Conservation (phyloP, 2,113 vertebrate species). For the Eclectus roratus region DNA sequence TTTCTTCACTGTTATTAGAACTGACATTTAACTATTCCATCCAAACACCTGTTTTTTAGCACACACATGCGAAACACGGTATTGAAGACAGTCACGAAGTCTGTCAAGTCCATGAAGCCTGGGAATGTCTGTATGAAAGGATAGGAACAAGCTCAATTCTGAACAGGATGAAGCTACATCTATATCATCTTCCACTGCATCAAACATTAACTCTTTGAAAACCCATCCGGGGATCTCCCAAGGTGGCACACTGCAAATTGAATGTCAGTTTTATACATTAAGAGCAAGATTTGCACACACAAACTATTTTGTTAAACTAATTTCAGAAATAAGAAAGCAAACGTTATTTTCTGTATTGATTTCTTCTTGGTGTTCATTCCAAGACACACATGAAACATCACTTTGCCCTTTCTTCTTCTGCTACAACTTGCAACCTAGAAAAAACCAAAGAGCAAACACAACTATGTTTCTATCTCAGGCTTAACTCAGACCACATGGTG, state of each 20-base stretch:
- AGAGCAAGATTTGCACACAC: neutral
- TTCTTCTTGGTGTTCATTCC: neutral
- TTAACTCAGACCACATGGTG: slow-evolving; percentile 6
- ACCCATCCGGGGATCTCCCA: neutral
- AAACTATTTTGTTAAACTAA: neutral
- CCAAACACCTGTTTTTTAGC: neutral
- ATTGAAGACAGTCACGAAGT: neutral
- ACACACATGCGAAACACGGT: neutral
- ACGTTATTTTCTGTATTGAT: neutral
- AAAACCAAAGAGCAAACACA: neutral
- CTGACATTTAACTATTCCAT: neutral
- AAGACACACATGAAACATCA: neutral
- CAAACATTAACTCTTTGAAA: neutral
- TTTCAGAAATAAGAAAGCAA: neutral
- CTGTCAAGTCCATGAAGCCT: neutral
- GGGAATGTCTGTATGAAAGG: neutral
- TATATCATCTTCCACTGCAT: neutral
- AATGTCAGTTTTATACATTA: neutral
- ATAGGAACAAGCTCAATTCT: neutral
- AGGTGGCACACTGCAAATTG: neutral
- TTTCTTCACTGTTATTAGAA: neutral
- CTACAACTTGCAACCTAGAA: neutral
- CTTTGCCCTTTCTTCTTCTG: neutral
- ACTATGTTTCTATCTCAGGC: neutral
- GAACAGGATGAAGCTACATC: neutral